Base-by-base conservation (phyloP, 1,140 invertebrate species). In the Drosophila persimilis region DNA sequence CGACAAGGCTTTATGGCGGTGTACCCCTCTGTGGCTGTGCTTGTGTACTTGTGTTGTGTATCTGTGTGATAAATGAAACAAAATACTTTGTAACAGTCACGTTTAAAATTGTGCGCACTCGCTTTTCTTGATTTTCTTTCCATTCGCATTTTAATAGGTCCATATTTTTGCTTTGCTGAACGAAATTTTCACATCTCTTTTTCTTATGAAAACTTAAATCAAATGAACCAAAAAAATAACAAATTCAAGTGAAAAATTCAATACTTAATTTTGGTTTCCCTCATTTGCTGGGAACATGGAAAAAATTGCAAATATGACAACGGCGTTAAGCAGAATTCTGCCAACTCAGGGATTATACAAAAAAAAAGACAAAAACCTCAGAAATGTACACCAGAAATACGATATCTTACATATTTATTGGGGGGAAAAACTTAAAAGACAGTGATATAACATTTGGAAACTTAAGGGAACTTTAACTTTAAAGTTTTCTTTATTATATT, bases 81-180 rank as follows among this genome's bases (percentile, higher is more conserved):
- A 86, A 86, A 88, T 86, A 78, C 78, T 88, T 81, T 78, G 81
- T 72, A 86, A 88, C 81, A 71, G 81, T 86, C 81, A 86, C 81
- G 81, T 86, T 88, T 86, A 78, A 86, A 86, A 77, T 71, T 88
- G 78, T 78, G 81, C 83, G 70, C 70, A 73, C 78, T 39, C 35
- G 35, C 35, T 39, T 39, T 39, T 39, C 35, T 39, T 26, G 4
- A 4, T 44, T 70, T 72, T 54, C 29, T 44, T 58, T 58, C 44
- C 47, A 20, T 35, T 41, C 26, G 43, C 43, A 73, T 43, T 71
- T 41, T 57, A 47, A 20, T 45, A 20, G 66, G 46, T 70, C 76
- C 29, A 29, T 7, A 29, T 7, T 29, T 70, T 70, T 60, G 73
- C 85, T 66, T 65, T 70, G 73, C 80, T 73, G 52, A 74, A 64